Percentiles rank a stretch among this genome's conserved stretches.
phyloP scores from a whole-genome alignment of 2,888 invertebrate genomes.

The Ommatoiulus sabulosus region DNA sequence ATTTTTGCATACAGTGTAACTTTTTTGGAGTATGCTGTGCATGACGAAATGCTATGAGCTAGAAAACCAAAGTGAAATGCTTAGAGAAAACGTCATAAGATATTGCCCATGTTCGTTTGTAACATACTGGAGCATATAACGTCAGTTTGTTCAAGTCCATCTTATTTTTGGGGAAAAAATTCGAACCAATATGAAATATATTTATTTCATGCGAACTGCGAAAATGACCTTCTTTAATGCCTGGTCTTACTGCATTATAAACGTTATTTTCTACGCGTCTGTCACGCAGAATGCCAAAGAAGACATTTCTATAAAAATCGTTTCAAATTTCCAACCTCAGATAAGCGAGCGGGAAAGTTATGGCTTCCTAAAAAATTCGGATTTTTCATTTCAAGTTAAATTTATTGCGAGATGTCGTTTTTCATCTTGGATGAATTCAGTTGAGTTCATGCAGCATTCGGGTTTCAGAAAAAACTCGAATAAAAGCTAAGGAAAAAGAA shows the following conservation, averaged over 20 bases:
- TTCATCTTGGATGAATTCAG: conserved; percentile 10
- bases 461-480: neutral
- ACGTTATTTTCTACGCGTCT: neutral
- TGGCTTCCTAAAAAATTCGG: neutral
- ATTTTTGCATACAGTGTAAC: too few species aligned
- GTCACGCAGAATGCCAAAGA: neutral
- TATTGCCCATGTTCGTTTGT: too few species aligned
- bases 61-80: too few species aligned
- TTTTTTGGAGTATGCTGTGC: too few species aligned
- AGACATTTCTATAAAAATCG: neutral
- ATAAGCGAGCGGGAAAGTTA: neutral
- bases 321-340: neutral
- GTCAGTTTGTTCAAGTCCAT: too few species aligned
- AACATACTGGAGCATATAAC: too few species aligned
- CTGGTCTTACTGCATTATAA: neutral
- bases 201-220: neutral
- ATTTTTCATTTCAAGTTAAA: conserved; percentile 1
- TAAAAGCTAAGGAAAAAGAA: neutral
- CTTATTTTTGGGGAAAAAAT: too few species aligned
- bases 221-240: neutral
- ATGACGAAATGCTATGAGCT: too few species aligned
- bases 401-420: neutral
- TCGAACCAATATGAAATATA: neutral
- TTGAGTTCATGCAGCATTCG: neutral
- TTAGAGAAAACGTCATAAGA: too few species aligned